These are phyloP conservation scores for Centropyge bicolor DNA, from an alignment of 2,797 vertebrate species.

Conservation along the genomic window DNA sequence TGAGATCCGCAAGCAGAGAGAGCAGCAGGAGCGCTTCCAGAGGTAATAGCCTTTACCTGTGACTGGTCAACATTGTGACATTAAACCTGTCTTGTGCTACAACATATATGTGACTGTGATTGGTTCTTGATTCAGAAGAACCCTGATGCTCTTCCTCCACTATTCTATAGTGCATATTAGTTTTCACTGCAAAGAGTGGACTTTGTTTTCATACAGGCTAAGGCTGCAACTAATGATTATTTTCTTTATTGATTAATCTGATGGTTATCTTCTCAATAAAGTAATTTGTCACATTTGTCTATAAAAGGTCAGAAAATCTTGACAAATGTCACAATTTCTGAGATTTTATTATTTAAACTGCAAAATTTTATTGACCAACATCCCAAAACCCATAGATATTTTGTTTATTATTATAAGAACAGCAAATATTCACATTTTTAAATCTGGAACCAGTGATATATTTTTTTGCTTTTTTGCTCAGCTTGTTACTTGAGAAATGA, in stretches of 20 bases:
- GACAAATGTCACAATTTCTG: no score
- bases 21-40: constrained; percentile 98
- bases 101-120: not conserved
- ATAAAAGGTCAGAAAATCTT: no score
- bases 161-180: not conserved
- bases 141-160: not conserved
- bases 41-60: constrained; percentile 82
- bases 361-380: no score
- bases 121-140: constrained; percentile 2
- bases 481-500: no score
- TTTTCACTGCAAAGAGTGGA: not conserved
- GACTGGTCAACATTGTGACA: not conserved
- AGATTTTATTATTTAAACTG: no score
- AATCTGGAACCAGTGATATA: no score
- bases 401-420: no score
- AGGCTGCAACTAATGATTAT: not conserved
- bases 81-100: not conserved
- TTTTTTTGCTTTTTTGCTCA: not conserved
- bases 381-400: no score
- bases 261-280: not conserved
- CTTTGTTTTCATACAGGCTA: not conserved
- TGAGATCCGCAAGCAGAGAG: constrained; percentile 97
- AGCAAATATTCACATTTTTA: no score
- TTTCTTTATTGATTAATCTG: no score
- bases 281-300: not conserved